phyloP scores from a whole-genome alignment of 2,113 vertebrate genomes.

The Eidolon helvum region DNA sequence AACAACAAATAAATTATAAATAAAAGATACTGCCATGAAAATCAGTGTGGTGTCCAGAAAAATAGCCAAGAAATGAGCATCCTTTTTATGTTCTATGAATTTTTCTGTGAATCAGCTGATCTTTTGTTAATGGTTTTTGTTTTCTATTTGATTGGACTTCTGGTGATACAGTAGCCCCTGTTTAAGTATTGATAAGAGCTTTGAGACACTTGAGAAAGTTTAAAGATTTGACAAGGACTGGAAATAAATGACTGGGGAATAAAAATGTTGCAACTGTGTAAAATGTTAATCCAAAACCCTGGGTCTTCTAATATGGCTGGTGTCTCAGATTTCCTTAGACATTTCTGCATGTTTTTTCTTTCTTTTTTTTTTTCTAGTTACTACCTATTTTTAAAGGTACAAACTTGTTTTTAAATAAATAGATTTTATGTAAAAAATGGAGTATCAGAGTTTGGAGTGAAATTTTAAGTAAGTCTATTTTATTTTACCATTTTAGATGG shows the following conservation, averaged over 20 bases:
- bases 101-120: neutral
- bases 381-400: neutral
- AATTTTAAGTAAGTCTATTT: neutral
- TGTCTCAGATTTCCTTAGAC: neutral
- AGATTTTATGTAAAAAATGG: neutral
- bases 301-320: neutral
- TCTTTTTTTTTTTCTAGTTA: neutral
- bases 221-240: neutral
- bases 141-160: neutral
- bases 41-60: conserved; percentile 57
- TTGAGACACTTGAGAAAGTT: neutral
- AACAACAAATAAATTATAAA: conserved; percentile 67
- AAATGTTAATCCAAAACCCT: neutral
- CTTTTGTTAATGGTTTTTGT: neutral
- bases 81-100: neutral
- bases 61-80: conserved; percentile 13
- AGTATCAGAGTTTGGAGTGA: neutral
- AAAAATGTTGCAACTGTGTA: neutral
- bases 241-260: neutral
- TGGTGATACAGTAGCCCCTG: neutral
- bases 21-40: conserved; percentile 47
- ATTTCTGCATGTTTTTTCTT: neutral
- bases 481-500: neutral
- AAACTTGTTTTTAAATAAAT: neutral
- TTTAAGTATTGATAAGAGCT: neutral